These are phyloP conservation scores for Hyaena hyaena DNA, from an alignment of 2,113 vertebrate genomes.

Conservation along the genomic window DNA sequence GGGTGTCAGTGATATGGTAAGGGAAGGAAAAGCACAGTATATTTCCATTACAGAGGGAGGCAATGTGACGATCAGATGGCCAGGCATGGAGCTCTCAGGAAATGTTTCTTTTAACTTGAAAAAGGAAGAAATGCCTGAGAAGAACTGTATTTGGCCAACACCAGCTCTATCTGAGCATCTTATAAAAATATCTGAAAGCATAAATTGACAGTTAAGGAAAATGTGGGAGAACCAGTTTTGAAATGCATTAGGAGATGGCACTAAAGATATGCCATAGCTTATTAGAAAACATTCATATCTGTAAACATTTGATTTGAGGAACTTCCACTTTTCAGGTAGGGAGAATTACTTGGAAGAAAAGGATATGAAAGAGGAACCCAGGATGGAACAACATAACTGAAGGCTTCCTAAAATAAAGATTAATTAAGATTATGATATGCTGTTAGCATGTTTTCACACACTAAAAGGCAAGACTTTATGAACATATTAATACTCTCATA, in stretches of 20 bases:
- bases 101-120: not conserved
- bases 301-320: conserved; percentile 8
- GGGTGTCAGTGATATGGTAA: not conserved
- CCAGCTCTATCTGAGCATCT: not conserved
- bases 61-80: not conserved
- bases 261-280: not conserved
- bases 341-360: conserved; percentile 21
- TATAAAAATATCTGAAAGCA: conserved; percentile 25
- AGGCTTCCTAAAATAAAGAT: not conserved
- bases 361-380: not conserved
- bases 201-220: conserved; percentile 61
- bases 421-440: not conserved
- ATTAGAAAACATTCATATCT: not conserved
- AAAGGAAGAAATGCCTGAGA: not conserved
- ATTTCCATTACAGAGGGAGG: conserved; percentile 11
- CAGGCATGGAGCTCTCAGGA: not conserved
- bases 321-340: not conserved
- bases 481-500: not conserved
- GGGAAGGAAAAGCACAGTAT: not conserved
- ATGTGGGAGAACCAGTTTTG: conserved; percentile 67
- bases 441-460: not conserved
- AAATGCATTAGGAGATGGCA: conserved; percentile 51
- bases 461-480: not conserved
- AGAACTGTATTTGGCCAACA: conserved; percentile 14
- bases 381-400: not conserved